Evolutionary conservation across 2,113 vertebrate genomes (phyloP), one percentile per base, ranked within the genome.

Genomic region (Blennius ocellaris): DNA sequence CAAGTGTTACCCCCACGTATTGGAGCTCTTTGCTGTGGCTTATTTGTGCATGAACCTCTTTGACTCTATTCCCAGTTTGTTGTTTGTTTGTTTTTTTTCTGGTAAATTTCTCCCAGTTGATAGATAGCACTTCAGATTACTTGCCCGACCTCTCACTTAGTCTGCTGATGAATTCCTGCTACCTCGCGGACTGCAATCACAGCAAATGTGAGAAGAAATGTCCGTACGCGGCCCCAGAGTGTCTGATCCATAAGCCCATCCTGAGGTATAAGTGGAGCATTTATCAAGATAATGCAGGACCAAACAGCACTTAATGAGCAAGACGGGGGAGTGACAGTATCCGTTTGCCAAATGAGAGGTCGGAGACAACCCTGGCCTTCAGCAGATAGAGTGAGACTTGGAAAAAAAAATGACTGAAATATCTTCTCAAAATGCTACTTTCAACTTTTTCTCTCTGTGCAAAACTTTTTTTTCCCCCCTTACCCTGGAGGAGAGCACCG

Each of bases 261-360:
- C 59, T 36, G 21, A 39, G 57, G 59, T 11, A 36, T 73, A 68
- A 47, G 66, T 71, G 47, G 70, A 70, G 71, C 73, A 85, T 87
- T 65, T 67, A 78, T 87, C 84, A 85, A 67, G 66, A 81, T 86
- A 85, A 87, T 54, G 62, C 71, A 44, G 78, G 9, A 79, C 73
- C 79, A 77, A 78, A 79, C 76, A 66, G 72, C 53, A 50, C 60
- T 73, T 81, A 85, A 87, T 82, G 78, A 85, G 57, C 59, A 65
- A 82, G 67, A 11, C 51, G 70, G 76, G 57, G 61, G 37, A 55
- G 65, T 51, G 52, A 79, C 71, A 61, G 45, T 39, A 56, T 56
- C 49, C 12, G 8, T 73, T 68, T 73, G 21, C 64, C 48, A 79
- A 80, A 82, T 76, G 72, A 78, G 74, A 69, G 65, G 51, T 21